Percentiles rank a stretch among this genome's conserved stretches.
These are phyloP conservation scores for Acheta domesticus DNA, from an alignment of 2,888 invertebrate species.

Conservation along the genomic window DNA sequence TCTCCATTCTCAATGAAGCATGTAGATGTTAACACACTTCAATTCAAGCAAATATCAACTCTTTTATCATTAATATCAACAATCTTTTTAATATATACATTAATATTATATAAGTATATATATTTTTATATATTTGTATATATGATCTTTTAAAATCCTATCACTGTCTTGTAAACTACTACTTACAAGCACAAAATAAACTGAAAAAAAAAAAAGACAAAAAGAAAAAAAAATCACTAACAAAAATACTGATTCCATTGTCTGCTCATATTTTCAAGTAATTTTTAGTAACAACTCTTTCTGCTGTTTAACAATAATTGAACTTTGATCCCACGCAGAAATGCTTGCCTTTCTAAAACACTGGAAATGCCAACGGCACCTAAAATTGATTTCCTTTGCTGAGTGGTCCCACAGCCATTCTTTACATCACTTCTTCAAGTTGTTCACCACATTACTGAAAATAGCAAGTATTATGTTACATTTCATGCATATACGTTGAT, in stretches of 20 bases:
- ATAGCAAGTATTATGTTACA: neutral
- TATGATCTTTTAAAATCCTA: slow-evolving; percentile 25
- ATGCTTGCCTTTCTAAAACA: slow-evolving; percentile 24
- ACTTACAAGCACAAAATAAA: slow-evolving; percentile 34
- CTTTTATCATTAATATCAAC: slow-evolving; percentile 32
- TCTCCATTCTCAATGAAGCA: neutral
- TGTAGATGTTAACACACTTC: neutral
- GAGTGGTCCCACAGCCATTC: slow-evolving; percentile 34
- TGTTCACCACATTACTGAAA: slow-evolving; percentile 2
- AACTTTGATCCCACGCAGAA: slow-evolving; percentile 30
- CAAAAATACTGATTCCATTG: slow-evolving; percentile 33
- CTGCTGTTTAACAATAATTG: slow-evolving; percentile 23
- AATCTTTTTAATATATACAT: slow-evolving; percentile 33
- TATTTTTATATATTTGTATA: slow-evolving; percentile 35
- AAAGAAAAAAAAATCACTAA: slow-evolving; percentile 33
- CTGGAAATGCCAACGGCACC: neutral
- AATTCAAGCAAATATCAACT: slow-evolving; percentile 29
- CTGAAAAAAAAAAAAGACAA: slow-evolving; percentile 35
- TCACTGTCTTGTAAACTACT: slow-evolving; percentile 30
- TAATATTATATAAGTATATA: slow-evolving; percentile 28
- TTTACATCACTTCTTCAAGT: slow-evolving; percentile 2
- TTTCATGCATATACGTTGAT: neutral
- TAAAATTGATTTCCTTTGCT: slow-evolving; percentile 24
- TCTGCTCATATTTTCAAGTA: slow-evolving; percentile 24
- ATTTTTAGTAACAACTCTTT: neutral